These are phyloP conservation scores for Mus pahari DNA, from an alignment of 2,113 vertebrate genomes.

Conservation along the genomic window DNA sequence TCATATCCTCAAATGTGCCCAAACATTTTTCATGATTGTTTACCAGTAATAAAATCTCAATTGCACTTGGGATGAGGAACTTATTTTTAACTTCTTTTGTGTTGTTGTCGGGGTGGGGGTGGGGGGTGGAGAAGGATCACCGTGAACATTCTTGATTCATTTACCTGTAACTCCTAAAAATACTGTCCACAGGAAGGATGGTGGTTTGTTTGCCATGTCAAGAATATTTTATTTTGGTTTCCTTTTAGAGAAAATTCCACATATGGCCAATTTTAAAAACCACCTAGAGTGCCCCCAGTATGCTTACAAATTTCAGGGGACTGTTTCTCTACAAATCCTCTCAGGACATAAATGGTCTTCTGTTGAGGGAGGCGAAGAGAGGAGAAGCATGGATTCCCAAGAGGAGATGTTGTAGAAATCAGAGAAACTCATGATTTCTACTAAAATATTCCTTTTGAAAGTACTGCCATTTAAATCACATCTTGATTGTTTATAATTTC, in stretches of 20 bases:
- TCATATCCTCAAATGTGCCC: constrained; percentile 45
- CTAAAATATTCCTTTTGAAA: constrained; percentile 34
- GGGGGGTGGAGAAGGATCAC: not conserved
- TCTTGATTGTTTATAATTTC: constrained; percentile 1
- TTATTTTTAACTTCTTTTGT: constrained; percentile 67
- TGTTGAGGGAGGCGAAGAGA: not conserved
- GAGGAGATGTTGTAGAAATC: not conserved
- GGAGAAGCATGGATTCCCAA: not conserved
- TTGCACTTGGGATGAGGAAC: constrained; percentile 51
- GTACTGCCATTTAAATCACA: not conserved
- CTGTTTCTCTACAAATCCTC: constrained; percentile 44
- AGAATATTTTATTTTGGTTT: constrained; percentile 71
- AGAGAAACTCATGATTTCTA: constrained; percentile 34
- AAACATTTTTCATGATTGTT: constrained; percentile 63
- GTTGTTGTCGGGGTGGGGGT: not conserved
- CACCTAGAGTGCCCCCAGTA: constrained; percentile 26
- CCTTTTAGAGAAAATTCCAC: constrained; percentile 65
- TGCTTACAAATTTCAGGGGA: constrained; percentile 55
- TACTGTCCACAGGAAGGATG: constrained; percentile 59
- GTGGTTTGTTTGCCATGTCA: constrained; percentile 63
- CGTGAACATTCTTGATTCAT: constrained; percentile 59
- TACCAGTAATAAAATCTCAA: constrained; percentile 61
- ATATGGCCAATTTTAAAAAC: constrained; percentile 54
- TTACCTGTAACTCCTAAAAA: constrained; percentile 66
- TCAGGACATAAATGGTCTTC: constrained; percentile 8